phyloP scores from a whole-genome alignment of 2,797 vertebrate species.

The Malurus splendens region DNA sequence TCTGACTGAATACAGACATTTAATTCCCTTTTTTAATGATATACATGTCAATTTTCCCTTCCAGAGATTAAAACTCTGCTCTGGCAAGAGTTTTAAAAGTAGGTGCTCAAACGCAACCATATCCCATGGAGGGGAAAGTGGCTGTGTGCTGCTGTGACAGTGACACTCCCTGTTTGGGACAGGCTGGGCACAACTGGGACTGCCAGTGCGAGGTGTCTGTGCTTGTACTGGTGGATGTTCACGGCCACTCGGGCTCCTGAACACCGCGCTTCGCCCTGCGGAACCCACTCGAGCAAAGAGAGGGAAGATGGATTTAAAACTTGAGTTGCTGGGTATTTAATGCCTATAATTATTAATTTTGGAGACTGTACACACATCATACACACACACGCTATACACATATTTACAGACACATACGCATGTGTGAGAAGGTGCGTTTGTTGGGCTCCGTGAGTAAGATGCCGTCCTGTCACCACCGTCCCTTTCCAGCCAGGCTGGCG shows the following conservation, averaged over 20 bases:
- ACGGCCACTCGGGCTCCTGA: fast-evolving
- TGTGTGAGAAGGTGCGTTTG: not conserved
- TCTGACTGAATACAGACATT: not conserved
- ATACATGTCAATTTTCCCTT: not conserved
- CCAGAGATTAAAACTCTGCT: not conserved
- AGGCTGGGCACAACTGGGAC: not conserved
- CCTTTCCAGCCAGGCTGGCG: not conserved
- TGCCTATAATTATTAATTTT: not conserved
- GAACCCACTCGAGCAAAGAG: fast-evolving
- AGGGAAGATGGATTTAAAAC: not conserved
- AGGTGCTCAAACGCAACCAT: fast-evolving
- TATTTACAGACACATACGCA: fast-evolving
- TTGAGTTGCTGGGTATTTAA: not conserved
- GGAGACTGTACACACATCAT: not conserved
- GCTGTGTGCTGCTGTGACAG: fast-evolving
- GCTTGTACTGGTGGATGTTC: fast-evolving
- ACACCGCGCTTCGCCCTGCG: too few relatives aligned
- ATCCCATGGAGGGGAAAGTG: fast-evolving
- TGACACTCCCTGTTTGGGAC: not conserved
- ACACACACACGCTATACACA: fast-evolving
- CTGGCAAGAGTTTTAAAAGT: not conserved
- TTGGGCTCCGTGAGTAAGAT: fast-evolving
- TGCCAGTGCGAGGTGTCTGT: fast-evolving
- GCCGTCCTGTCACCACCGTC: fast-evolving
- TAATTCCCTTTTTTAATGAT: not conserved